Base-by-base conservation (phyloP, 2,797 vertebrate species). In the Emys orbicularis region DNA sequence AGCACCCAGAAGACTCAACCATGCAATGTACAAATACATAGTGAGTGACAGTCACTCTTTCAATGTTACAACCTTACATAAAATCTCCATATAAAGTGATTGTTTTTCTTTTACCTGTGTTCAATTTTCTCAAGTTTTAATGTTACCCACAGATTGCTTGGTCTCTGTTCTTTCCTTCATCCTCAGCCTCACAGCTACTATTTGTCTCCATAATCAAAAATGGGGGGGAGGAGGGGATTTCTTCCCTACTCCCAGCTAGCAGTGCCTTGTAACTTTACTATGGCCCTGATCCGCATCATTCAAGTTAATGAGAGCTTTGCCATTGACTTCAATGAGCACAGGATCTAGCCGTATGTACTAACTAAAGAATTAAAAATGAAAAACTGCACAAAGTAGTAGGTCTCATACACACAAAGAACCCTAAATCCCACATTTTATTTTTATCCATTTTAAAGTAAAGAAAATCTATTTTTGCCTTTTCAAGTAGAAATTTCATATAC, bases 1-100 rank as follows among this genome's bases (percentile, higher is more conserved):
- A 79, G 79, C n/a, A 23, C 85, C 88, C 44, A 85, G 19, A 91
- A 91, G 31, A 12, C 79, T 83, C 50, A 44, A 76, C 25, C 52
- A 86, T 54, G 23, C 49, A 8, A 84, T 72, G 44, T 2, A 88
- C 1, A 0, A 1, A 57, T 0, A 21, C 18, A 37, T 8, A 68
- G n/a, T 68, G n/a, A 37, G n/a, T 68, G 19, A 68, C 8, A 10
- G 65, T 37, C n/a, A 37, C n/a, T 21, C 18, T 68, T 68, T 68
- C 65, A 68, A 37, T 23, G 19, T 68, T 68, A 37, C 19, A 37
- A 68, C 5, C 65, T 68, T 37, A 37, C 8, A 21, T 37, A 68
- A 68, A 68, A 68, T 68, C 8, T 18, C 8, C 65, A 68, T 23
- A 21, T 68, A 68, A 37, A 19, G n/a, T 21, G 34, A 37, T n/a